Base-by-base conservation (phyloP, 1,140 invertebrate species). In the Drosophila pseudoobscura region DNA sequence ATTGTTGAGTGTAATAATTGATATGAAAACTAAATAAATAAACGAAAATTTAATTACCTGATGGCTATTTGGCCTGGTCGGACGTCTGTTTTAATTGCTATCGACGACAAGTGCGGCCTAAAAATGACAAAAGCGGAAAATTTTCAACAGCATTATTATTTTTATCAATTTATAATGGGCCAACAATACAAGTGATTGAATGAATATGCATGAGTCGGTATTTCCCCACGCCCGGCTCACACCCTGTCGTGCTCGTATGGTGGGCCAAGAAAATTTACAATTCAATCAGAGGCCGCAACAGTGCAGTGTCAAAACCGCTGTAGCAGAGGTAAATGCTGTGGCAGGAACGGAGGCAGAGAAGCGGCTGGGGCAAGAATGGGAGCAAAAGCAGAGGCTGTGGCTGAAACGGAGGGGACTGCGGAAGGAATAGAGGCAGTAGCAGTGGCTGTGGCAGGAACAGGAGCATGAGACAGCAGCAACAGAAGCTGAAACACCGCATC, bases 11-110 rank as follows among this genome's bases (percentile, higher is more conserved):
- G 70, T 54, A 74, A 71, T 60, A 60, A 53, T 52, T 59, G 41
- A 71, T 71, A 47, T 50, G 52, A 56, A 74, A 62, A 73, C 51
- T 71, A 47, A 71, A 71, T 71, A 70, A 69, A 64, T 75, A 62
- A 69, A 59, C 55, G 22, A 66, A 61, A 78, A 82, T 78, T 75
- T 53, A 87, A 85, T 85, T 85, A 85, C 82, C 82, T 87, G 53
- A 51, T 61, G 46, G 53, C 60, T 76, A 47, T 76, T 75, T 61
- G 70, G 17, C 20, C 57, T 68, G 47, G 57, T 41, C 43, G 35
- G 54, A 57, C 47, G 44, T 70, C 73, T 4, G 46, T 52, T 46
- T 35, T 76, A 75, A 76, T 60, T 52, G 54, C 57, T 41, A 26
- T 68, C 45, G 55, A 43, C 54, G 62, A 61, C 57, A 53, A 50